phyloP scores from a whole-genome alignment of 2,113 vertebrate species.

The Anguilla rostrata region DNA sequence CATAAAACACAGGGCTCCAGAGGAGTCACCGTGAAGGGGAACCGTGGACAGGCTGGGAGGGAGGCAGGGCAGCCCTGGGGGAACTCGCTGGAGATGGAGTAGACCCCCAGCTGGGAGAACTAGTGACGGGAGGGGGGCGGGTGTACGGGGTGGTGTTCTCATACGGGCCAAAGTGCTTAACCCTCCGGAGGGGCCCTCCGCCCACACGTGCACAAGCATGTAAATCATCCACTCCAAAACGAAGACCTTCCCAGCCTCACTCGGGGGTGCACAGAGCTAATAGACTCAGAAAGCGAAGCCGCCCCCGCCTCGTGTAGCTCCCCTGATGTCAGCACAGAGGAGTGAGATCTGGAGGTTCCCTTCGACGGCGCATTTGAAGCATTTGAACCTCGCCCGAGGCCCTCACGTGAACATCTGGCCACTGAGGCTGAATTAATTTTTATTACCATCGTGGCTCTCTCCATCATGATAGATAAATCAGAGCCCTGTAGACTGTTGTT shows the following conservation, averaged over 20 bases:
- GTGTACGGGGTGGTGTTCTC: neutral
- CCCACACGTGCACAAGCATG: neutral
- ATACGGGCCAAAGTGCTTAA: neutral
- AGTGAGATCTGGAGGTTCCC: constrained; percentile 12
- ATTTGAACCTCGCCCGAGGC: neutral
- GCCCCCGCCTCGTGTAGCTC: neutral
- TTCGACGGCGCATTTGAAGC: neutral
- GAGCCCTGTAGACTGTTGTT: constrained; percentile 1
- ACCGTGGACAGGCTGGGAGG: neutral
- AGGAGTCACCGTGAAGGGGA: neutral
- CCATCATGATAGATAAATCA: constrained; percentile 15
- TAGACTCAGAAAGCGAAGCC: constrained; percentile 16
- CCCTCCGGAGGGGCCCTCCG: neutral
- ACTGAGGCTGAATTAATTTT: neutral
- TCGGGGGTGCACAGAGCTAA: neutral
- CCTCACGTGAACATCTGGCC: constrained; percentile 14
- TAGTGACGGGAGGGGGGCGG: neutral
- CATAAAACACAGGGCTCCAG: constrained; percentile 25
- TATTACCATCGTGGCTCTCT: neutral
- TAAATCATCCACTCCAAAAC: constrained; percentile 10
- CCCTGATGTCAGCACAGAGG: neutral
- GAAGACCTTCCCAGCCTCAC: neutral
- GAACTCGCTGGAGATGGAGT: neutral
- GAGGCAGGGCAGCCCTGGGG: neutral
- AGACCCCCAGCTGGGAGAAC: neutral